phyloP scores from a whole-genome alignment of 2,797 vertebrate species.

The Rhabdophis nuchalis region DNA sequence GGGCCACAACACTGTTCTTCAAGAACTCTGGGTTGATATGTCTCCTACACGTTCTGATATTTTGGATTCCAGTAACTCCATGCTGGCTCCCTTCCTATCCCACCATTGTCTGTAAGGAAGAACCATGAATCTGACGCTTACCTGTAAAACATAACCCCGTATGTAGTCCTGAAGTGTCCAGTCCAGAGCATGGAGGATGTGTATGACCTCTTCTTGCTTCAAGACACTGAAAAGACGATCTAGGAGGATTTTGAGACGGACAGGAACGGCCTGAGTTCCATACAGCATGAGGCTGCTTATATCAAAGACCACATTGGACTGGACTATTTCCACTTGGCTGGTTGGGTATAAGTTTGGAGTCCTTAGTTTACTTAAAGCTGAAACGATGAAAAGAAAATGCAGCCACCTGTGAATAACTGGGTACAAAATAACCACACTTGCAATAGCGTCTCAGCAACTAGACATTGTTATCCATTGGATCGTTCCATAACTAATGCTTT shows the following conservation, averaged over 20 bases:
- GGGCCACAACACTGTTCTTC: neutral
- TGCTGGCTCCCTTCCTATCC: neutral
- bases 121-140: conserved; percentile 50
- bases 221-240: conserved; percentile 96
- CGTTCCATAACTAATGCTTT: neutral
- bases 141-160: conserved; percentile 94
- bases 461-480: neutral
- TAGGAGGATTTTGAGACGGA: conserved; percentile 94
- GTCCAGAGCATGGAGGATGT: conserved; percentile 91
- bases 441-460: neutral
- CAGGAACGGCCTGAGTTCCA: conserved; percentile 91
- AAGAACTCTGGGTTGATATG: neutral
- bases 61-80: neutral
- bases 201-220: conserved; percentile 92
- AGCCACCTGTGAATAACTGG: neutral
- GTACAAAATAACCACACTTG: neutral
- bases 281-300: conserved; percentile 97
- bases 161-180: conserved; percentile 98
- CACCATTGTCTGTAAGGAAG: neutral
- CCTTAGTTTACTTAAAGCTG: conserved; percentile 93
- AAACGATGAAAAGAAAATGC: conserved; percentile 51
- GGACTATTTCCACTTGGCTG: conserved; percentile 95
- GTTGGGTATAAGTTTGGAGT: conserved; percentile 86
- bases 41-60: neutral
- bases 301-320: conserved; percentile 95